Conservation (phyloP, 2,797 vertebrate species). For the Anguilla pacifica region DNA sequence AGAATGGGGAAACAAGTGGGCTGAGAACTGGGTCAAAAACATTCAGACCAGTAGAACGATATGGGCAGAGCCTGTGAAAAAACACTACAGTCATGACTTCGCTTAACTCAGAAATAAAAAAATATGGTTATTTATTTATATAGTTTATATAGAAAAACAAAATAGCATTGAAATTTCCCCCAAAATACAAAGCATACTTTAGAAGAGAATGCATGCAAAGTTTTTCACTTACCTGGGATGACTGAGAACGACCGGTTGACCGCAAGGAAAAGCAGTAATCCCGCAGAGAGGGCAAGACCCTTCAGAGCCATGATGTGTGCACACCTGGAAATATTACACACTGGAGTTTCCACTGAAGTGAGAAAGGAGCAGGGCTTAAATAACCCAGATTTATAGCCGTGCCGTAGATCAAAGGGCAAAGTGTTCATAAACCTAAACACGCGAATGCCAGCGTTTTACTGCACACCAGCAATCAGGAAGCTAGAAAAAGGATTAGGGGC, state of each 20-base stretch:
- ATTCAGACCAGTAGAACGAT: too few relatives aligned
- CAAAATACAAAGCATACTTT: neutral
- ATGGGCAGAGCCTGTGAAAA: too few relatives aligned
- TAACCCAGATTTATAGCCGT: slow-evolving; percentile 36
- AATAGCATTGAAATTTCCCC: neutral
- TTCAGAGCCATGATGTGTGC: slow-evolving; percentile 54
- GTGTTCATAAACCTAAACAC: neutral
- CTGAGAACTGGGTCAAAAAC: too few relatives aligned
- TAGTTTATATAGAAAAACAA: too few relatives aligned
- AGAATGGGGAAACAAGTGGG: too few relatives aligned
- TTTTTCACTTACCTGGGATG: slow-evolving; percentile 60
- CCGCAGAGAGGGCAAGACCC: slow-evolving; percentile 39
- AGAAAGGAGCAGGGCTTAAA: neutral
- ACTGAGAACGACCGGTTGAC: slow-evolving; percentile 43
- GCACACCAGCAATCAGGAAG: neutral
- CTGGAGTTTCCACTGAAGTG: neutral
- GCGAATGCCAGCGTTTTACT: slow-evolving; percentile 16
- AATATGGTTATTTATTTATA: too few relatives aligned
- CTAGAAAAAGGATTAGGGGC: neutral
- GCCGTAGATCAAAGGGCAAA: slow-evolving; percentile 65
- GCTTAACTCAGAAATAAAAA: too few relatives aligned
- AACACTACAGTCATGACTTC: too few relatives aligned
- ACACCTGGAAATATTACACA: neutral
- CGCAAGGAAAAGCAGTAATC: slow-evolving; percentile 61
- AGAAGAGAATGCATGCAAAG: neutral